Base-by-base conservation (phyloP, 2,888 invertebrate species). In the Tenthredo scrophulariae region DNA sequence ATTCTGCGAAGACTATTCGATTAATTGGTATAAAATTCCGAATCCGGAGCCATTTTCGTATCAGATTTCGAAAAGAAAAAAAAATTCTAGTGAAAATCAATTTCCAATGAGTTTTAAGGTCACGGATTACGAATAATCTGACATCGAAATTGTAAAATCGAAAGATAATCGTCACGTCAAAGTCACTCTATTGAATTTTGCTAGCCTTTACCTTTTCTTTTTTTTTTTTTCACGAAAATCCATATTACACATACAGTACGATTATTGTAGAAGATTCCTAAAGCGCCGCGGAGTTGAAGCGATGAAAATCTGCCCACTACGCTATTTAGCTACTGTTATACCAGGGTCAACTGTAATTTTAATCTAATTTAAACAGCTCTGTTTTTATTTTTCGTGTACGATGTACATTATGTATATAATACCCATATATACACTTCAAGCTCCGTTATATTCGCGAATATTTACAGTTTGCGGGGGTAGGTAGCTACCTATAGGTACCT, bases 271-370 rank as follows among this genome's bases (percentile, higher is more conserved):
- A 58, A 4, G 0, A 58, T 58, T 58, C n/a, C 22, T 58, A 62
- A 9, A 62, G n/a, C 67, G 18, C 13, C 33, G 43, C 13, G 40
- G 72, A 40, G 18, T 26, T 43, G 0, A 74, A 40, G 26, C 40
- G 74, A 43, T 43, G 40, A 74, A 43, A 26, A 22, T n/a, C 43
- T 18, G 18, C 33, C 26, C 33, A 77, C 33, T 77, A 77, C 13
- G 29, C 54, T 54, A 33, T 54, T 29, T 54, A 4, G 40, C 18
- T 33, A 54, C 54, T 33, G 50, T 18, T 40, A 18, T 77, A 54
- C 50, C 29, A 77, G 50, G 50, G 77, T 77, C 77, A 50, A 77
- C 77, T 29, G 77, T 77, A 77, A 77, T 77, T 77, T 77, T 77
- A n/a, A 77, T 77, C 50, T 77, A n/a, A 33, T 67, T 26, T 33